A percentile compares a stretch with the other conserved stretches of the same genome.
Conservation (phyloP, 2,888 invertebrate species). For the Ophonus ardosiacus region DNA sequence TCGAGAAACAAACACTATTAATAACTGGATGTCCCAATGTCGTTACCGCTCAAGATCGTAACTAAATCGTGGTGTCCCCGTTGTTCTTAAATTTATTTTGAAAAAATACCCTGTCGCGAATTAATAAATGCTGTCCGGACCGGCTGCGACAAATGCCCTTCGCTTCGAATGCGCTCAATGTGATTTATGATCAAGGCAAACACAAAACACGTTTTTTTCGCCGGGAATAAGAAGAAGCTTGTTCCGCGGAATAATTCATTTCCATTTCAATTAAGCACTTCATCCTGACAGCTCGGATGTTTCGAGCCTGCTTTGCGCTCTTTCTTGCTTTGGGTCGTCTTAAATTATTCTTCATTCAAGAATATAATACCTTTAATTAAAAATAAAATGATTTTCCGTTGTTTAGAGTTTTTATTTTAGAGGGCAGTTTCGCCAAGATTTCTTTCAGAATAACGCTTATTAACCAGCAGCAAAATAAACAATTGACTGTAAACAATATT, state of each 20-base stretch:
- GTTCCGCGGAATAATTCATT: conserved; percentile 61
- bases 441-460: conserved; percentile 24
- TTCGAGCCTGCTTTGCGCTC: conserved; percentile 27
- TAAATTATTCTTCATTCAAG: conserved; percentile 62
- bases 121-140: conserved; percentile 59
- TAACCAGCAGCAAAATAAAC: conserved; percentile 42
- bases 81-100: conserved; percentile 38
- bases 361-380: conserved; percentile 63
- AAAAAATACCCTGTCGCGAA: conserved; percentile 47
- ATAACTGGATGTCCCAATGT: conserved; percentile 38
- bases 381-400: conserved; percentile 56
- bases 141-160: conserved; percentile 57
- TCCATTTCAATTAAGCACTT: conserved; percentile 63
- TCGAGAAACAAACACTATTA: conserved; percentile 22
- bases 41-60: conserved; percentile 40
- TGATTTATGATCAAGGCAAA: conserved; percentile 58
- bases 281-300: conserved; percentile 57
- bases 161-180: conserved; percentile 52
- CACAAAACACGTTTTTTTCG: conserved; percentile 60
- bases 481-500: conserved; percentile 10
- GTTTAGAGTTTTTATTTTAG: background rate
- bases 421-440: background rate
- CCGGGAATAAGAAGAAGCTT: conserved; percentile 55
- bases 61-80: conserved; percentile 36
- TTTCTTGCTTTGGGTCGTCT: conserved; percentile 47